These are phyloP conservation scores for Catamblyrhynchus diadema DNA, from an alignment of 2,797 vertebrate genomes.

Conservation along the genomic window DNA sequence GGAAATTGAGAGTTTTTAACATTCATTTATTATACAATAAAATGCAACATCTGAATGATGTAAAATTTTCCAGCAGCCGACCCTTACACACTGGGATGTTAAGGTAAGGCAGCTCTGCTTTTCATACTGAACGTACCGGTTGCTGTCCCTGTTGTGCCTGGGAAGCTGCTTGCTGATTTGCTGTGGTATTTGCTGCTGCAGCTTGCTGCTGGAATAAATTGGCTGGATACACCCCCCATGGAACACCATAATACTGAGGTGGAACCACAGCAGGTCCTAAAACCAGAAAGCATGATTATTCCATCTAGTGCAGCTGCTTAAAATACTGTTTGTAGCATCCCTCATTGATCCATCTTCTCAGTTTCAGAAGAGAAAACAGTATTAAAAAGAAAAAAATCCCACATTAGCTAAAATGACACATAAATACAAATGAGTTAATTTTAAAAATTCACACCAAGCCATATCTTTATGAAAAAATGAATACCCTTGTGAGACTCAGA, in stretches of 20 bases:
- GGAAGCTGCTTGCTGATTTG: conserved; percentile 91
- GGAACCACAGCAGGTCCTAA: conserved; percentile 95
- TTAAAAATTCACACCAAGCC: background rate
- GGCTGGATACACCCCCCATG: conserved; percentile 97
- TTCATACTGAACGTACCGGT: conserved; percentile 77
- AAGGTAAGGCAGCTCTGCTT: background rate
- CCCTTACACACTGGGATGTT: background rate
- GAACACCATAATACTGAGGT: conserved; percentile 96
- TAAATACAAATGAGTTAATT: background rate
- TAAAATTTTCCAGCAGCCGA: background rate
- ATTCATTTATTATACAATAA: background rate
- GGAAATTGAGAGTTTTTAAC: background rate
- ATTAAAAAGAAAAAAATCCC: background rate
- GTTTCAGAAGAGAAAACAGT: background rate
- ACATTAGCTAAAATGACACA: background rate
- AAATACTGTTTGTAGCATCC: background rate
- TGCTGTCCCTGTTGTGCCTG: conserved; percentile 89
- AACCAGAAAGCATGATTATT: conserved; percentile 15
- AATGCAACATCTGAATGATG: background rate
- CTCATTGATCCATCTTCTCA: background rate
- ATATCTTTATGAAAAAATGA: background rate
- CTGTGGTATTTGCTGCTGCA: conserved; percentile 87
- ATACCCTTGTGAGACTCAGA: background rate
- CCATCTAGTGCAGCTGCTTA: background rate
- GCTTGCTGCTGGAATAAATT: conserved; percentile 97